Evolutionary conservation across 2,797 vertebrate species (phyloP), one percentile per base, ranked within the genome.

Genomic region (Tamandua tetradactyla): DNA sequence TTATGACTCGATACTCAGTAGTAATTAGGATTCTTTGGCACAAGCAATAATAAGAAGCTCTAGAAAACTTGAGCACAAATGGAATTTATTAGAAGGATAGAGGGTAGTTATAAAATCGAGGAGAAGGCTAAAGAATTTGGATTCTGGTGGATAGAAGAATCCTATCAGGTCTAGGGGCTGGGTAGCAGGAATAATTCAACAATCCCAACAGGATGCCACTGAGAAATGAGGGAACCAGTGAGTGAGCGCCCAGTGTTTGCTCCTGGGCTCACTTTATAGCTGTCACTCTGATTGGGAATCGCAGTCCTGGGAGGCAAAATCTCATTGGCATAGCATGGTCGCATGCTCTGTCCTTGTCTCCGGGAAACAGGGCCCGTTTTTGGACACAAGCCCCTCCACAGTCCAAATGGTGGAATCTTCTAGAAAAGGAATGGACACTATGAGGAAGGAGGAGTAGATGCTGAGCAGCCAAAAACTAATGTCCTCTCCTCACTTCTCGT

Each of bases 1-100:
- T 86, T 47, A 66, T 57, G 91, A 64, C 93, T 94, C 91, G 69
- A 47, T 55, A 86, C 44, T 90, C 20, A 68, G 1, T 64, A 71
- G 20, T 30, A 86, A 68, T 88, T 85, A 86, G 52, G 17, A 79
- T 87, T 47, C 59, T 80, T 66, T 94, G 90, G 17, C 47, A 62
- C 17, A 72, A 87, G 76, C 49, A 94, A 74, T 64, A 69, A 47
- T 84, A 85, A 95, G 71, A 13, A 61, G 49, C 14, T 87, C 0
- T 62, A 71, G 88, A 81, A 78, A 44, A 44, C 11, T 49, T 81
- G 71, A 78, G 42, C 32, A 85, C 42, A 32, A 86, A 69, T 64
- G 62, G 2, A 62, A 85, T 55, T 76, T 87, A 13, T 35, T 93
- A 71, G 35, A 47, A 86, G 30, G 27, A 47, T 44, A 55, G 0